Percentiles rank a stretch among this genome's conserved stretches.
These are phyloP conservation scores for Tyrannus savana DNA, from an alignment of 2,113 vertebrate species.

Conservation along the genomic window DNA sequence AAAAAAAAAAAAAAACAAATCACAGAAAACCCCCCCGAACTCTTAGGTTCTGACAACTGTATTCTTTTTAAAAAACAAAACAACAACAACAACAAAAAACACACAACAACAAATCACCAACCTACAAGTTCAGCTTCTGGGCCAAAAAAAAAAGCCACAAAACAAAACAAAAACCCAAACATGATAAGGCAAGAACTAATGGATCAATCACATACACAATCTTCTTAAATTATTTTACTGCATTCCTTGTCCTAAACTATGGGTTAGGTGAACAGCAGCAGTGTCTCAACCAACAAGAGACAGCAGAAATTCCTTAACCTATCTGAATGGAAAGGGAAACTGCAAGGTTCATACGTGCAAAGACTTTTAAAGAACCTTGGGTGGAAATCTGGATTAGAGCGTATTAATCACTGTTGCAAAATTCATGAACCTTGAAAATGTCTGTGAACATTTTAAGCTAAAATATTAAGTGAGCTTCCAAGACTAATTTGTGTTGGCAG, in stretches of 20 bases:
- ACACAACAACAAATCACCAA: neutral
- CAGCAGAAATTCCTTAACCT: neutral
- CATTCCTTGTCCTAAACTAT: neutral
- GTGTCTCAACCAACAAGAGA: neutral
- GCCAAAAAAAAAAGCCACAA: fast-evolving
- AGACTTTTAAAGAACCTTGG: neutral
- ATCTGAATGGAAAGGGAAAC: neutral
- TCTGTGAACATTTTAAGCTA: neutral
- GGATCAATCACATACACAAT: neutral
- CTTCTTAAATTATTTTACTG: neutral
- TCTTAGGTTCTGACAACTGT: neutral
- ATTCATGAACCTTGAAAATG: neutral
- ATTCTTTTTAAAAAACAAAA: neutral
- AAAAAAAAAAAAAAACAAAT: neutral
- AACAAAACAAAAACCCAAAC: neutral
- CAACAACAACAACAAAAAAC: neutral
- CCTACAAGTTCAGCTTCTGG: neutral
- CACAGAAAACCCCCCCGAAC: neutral
- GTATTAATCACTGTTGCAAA: neutral
- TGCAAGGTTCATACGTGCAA: neutral
- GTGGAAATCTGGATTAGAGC: neutral
- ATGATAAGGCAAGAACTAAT: neutral
- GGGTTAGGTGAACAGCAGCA: neutral
- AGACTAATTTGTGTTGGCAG: neutral
- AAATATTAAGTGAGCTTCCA: neutral